Percentiles rank a stretch among this genome's conserved stretches.
phyloP scores from a whole-genome alignment of 2,113 vertebrate genomes.

The Capreolus pygargus region DNA sequence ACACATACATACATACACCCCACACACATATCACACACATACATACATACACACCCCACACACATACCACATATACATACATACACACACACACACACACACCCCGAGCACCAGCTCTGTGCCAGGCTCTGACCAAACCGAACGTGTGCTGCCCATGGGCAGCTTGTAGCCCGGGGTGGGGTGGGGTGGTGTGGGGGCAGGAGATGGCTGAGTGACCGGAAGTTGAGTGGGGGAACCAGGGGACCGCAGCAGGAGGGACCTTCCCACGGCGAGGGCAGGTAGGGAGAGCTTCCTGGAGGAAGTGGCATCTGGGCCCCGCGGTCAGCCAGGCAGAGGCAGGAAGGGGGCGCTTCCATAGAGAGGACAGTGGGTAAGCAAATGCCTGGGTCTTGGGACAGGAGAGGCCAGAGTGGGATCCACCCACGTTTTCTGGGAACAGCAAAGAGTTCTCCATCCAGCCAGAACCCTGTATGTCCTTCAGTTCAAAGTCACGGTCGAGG shows the following conservation, averaged over 20 bases:
- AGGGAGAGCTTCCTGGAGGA: not conserved
- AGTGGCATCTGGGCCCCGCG: not conserved
- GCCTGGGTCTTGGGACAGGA: not conserved
- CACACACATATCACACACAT: too few species aligned
- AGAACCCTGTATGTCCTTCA: not conserved
- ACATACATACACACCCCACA: too few species aligned
- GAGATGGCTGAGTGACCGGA: not conserved
- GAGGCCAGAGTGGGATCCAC: not conserved
- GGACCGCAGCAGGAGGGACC: not conserved
- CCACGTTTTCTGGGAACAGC: not conserved
- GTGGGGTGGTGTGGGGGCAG: fast-evolving
- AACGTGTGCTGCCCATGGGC: fast-evolving
- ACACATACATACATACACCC: too few species aligned
- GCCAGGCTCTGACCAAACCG: not conserved
- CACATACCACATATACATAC: too few species aligned
- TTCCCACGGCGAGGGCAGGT: not conserved
- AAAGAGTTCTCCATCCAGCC: not conserved
- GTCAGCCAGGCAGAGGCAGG: not conserved
- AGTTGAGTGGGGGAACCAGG: fast-evolving
- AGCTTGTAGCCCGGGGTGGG: not conserved
- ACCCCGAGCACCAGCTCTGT: not conserved
- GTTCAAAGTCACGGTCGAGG: not conserved
- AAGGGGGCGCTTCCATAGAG: not conserved
- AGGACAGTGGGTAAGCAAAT: too few species aligned
- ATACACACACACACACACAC: not conserved